These are phyloP conservation scores for Acanthochromis polyacanthus DNA, from an alignment of 2,113 vertebrate genomes.

Conservation along the genomic window DNA sequence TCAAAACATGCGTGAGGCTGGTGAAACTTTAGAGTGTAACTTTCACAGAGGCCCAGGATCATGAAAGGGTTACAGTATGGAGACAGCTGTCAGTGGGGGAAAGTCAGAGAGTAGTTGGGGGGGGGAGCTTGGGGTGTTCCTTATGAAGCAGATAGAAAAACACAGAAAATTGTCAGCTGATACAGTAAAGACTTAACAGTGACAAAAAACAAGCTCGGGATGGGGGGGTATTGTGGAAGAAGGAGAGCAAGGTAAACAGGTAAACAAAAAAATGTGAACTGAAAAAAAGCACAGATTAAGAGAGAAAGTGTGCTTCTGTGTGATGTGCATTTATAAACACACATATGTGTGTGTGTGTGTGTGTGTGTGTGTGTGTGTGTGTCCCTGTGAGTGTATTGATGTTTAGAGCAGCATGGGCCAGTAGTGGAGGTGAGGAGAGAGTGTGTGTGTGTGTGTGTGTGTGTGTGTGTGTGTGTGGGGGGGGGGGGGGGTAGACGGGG, in stretches of 20 bases:
- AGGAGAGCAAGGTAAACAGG: conserved; percentile 2
- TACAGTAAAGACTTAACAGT: conserved; percentile 19
- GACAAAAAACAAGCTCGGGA: conserved; percentile 12
- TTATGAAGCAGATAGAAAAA: conserved; percentile 58
- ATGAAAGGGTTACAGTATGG: conserved; percentile 73
- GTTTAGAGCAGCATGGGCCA: conserved; percentile 58
- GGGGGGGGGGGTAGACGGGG: background rate
- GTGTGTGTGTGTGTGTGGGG: too few species aligned
- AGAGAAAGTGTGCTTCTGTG: background rate
- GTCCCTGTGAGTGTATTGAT: conserved; percentile 37
- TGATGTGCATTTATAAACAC: conserved; percentile 13
- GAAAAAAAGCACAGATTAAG: background rate
- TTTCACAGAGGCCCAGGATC: conserved; percentile 60
- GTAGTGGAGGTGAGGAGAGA: conserved; percentile 47
- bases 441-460: too few species aligned
- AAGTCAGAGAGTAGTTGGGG: conserved; percentile 10
- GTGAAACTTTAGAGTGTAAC: conserved; percentile 66
- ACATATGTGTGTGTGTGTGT: conserved; percentile 12
- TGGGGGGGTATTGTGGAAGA: background rate
- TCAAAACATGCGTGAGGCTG: conserved; percentile 37
- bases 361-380: conserved; percentile 14
- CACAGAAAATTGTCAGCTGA: conserved; percentile 53
- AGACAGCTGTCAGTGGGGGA: conserved; percentile 78
- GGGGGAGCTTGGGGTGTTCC: conserved; percentile 29
- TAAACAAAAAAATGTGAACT: background rate